Evolutionary conservation across 2,113 vertebrate species (phyloP), one percentile per base, ranked within the genome.

Genomic region (Ptilonorhynchus violaceus): DNA sequence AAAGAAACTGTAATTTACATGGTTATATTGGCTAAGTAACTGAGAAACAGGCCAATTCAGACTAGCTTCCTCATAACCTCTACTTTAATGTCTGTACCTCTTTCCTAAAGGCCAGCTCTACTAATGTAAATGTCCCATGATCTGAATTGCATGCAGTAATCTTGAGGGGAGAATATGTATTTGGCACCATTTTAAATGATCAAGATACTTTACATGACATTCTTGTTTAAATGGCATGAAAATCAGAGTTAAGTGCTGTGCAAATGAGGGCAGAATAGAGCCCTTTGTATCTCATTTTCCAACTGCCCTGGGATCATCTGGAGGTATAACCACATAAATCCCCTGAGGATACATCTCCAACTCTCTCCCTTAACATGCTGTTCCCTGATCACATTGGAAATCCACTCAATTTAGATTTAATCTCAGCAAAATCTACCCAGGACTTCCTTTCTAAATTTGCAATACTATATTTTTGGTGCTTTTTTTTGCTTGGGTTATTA

Each of bases 281-380:
- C 37, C 84, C 89, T 96, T 63, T 91, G 76, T 96, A 92, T 89
- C 88, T 94, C 88, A 91, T 95, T 97, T 97, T 91, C 85, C 81
- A 79, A 92, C 35, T 91, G 89, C 93, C 31, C 19, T 60, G 93
- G 87, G 86, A 93, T 95, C 85, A 89, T 96, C 89, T 90, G 76
- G 90, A 91, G 91, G 83, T 94, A 96, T 89, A 97, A 89, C 97
- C 94, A 96, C 83, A 72, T 72, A 97, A 96, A 94, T 89, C 79
- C 82, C 82, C 59, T 0, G 9, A 86, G 63, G 73, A 64, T 88
- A 52, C 19, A 80, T 70, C 72, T 94, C 73, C 46, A 80, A 18
- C 81, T 96, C 81, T 62, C 67, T 85, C 91, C 70, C 47, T 91
- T 72, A 86, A 89, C 50, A 55, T 72, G 42, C 64, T 66, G 59